Percentiles rank a stretch among this genome's conserved stretches.
Evolutionary conservation across 2,797 vertebrate genomes (phyloP).

Genomic region (Gobionotothen gibberifrons): DNA sequence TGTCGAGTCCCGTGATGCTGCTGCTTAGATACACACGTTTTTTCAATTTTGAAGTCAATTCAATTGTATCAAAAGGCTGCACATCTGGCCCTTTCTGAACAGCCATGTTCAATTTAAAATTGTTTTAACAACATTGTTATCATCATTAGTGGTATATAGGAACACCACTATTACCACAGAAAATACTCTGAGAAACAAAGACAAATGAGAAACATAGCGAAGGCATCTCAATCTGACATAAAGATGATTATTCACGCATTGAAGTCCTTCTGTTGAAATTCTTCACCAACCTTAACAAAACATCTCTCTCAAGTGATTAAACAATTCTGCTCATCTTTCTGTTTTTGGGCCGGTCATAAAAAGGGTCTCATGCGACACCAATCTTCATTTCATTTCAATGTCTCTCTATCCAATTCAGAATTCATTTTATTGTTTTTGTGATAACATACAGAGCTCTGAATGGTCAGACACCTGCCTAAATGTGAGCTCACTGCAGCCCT

Average conservation of each 20-base stretch:
- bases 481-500: too few relatives aligned
- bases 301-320: background rate
- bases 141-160: too few relatives aligned
- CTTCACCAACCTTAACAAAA: background rate
- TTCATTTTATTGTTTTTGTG: background rate
- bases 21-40: too few relatives aligned
- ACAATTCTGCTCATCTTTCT: background rate
- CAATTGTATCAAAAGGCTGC: too few relatives aligned
- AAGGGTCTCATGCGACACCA: background rate
- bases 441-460: background rate
- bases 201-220: background rate
- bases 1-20: too few relatives aligned
- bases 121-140: too few relatives aligned
- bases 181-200: too few relatives aligned
- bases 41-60: too few relatives aligned
- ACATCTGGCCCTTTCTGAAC: too few relatives aligned
- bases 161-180: background rate
- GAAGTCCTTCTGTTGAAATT: background rate
- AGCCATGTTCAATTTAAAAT: too few relatives aligned
- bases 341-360: background rate
- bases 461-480: background rate
- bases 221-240: background rate
- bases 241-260: background rate
- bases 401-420: background rate
- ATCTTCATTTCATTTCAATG: background rate